Evolutionary conservation across 2,888 invertebrate genomes (phyloP).

Genomic region (Cistogaster globosa): DNA sequence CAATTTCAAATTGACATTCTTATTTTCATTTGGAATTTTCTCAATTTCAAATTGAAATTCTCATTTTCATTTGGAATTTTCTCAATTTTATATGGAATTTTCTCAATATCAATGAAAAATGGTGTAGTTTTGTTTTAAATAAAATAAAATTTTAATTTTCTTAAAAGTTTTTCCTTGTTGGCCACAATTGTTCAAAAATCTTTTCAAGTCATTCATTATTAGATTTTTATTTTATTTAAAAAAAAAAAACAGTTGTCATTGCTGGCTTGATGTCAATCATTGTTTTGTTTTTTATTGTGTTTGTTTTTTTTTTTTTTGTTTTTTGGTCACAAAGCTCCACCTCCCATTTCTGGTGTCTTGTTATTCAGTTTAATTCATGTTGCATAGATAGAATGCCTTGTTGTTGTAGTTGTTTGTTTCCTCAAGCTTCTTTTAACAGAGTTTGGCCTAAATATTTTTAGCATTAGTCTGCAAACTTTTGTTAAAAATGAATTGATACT

Average conservation of each 20-base stretch:
- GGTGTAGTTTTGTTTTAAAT: too few species aligned
- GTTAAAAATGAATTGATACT: background rate
- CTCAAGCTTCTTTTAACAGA: constrained; percentile 16
- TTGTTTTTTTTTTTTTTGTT: background rate
- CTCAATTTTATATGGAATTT: too few species aligned
- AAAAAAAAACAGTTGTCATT: constrained; percentile 47
- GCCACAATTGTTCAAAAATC: constrained; percentile 43
- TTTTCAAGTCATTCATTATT: background rate
- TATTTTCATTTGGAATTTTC: too few species aligned
- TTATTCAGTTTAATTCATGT: background rate
- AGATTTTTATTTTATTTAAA: background rate
- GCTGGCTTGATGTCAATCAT: constrained; percentile 34
- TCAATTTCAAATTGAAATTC: too few species aligned
- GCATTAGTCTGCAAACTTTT: constrained; percentile 43
- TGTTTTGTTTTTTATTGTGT: constrained; percentile 49
- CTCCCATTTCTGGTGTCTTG: constrained; percentile 20
- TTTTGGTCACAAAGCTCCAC: constrained; percentile 4
- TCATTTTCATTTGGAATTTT: too few species aligned
- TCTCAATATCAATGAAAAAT: too few species aligned
- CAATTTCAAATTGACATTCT: too few species aligned
- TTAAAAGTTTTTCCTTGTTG: constrained; percentile 35
- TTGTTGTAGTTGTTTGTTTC: constrained; percentile 2
- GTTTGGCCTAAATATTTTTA: constrained; percentile 46
- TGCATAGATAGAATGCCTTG: constrained; percentile 5
- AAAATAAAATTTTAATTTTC: too few species aligned